Base-by-base conservation (phyloP, 2,113 vertebrate genomes). In the Irena cyanogastra region DNA sequence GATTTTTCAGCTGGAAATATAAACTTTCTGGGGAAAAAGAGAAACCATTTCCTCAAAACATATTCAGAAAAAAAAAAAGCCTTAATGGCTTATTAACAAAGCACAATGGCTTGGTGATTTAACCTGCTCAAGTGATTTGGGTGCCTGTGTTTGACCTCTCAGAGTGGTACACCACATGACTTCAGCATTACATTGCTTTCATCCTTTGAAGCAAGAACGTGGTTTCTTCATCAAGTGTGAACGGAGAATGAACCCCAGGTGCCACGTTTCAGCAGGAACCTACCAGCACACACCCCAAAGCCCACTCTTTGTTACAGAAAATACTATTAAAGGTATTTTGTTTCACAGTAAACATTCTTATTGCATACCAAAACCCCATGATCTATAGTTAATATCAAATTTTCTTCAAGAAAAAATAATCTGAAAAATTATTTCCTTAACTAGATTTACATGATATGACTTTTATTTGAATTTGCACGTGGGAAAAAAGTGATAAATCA, bases 171-270 rank as follows among this genome's bases (percentile, higher is more conserved):
- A 28, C 24, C 23, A 57, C 16, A 13, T 6, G 5, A 83, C 30
- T 83, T 81, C 31, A 41, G 19, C 28, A 66, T 24, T 56, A 66
- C 1, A 7, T 4, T 75, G 79, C 37, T 63, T 66, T 70, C 53
- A 80, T 18, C 18, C 44, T 56, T 60, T 44, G 59, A 72, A 91
- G 49, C 16, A 60, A 69, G 27, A 81, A 54, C 0, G 0, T 2
- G 1, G 45, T n/a, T 80, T 76, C 69, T n/a, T 60, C 54, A 44
- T 59, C 44, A 80, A 31, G 6, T n/a, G 13, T 0, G 0, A 79
- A 50, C 4, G 27, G 20, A 71, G 42, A 86, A 57, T 5, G 14
- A 94, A 52, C 16, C 18, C 22, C 53, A 76, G 22, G 9, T 26
- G 56, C 22, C 21, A 59, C 1, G 0, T 39, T 12, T 27, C 50